Evolutionary conservation across 2,888 invertebrate genomes (phyloP), one percentile per base, ranked within the genome.

Genomic region (Lasioglossum malachurum): DNA sequence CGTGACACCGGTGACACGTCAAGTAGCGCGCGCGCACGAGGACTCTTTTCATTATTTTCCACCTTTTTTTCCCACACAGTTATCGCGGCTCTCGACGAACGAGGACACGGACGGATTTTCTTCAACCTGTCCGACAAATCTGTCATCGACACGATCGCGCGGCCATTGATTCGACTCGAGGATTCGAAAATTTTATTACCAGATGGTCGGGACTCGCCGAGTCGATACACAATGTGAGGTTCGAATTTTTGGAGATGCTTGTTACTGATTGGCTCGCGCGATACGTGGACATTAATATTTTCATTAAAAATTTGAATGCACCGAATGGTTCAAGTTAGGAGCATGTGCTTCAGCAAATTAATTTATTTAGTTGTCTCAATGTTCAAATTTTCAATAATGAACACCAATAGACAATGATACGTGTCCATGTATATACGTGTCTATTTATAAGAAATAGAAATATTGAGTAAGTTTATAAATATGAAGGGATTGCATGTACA

Each of bases 121-220:
- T 71, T 41, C 80, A 77, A 72, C 64, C 35, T 38, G 69, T 41
- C 31, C 69, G 49, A 46, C 75, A 57, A 78, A 80, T 75, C 82
- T 84, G 87, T 82, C 75, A 79, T 23, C 81, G 84, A 80, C 87
- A 78, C 84, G 83, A 53, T 76, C 49, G 44, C 53, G 60, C 44
- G 41, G 14, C 74, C 77, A 76, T 80, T 78, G 80, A 83, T 83
- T 72, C 75, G 72, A 69, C 74, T 41, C 57, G 73, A 49, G 46
- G 44, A 14, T 12, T 38, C 23, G 35, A 53, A 38, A 71, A 75
- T 76, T 71, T 64, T 7, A 53, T n/a, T 27, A 74, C 12, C 60
- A 19, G 46, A 31, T 16, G 44, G 41, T 60, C 31, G 75, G n/a
- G 64, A 53, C 23, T 76, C 79, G 77, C 38, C 53, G 64, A 67